These are phyloP conservation scores for Macquaria ambigua DNA, from an alignment of 2,113 vertebrate genomes.

Conservation along the genomic window DNA sequence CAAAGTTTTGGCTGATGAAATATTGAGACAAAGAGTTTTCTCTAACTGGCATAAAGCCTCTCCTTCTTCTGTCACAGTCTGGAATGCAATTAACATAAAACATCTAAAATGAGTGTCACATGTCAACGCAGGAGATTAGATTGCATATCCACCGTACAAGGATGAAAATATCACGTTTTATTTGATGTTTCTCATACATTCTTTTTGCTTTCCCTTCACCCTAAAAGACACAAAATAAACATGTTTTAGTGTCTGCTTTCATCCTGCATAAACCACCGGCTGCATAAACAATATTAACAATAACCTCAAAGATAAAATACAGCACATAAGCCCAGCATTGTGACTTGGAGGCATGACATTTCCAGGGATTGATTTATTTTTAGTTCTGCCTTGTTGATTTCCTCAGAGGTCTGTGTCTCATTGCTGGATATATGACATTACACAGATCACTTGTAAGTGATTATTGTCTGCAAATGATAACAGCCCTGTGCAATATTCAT, in stretches of 20 bases:
- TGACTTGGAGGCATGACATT: conserved; percentile 40
- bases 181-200: neutral
- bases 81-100: conserved; percentile 19
- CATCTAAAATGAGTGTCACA: neutral
- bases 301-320: conserved; percentile 14
- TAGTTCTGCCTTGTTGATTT: conserved; percentile 44
- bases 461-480: conserved; percentile 28
- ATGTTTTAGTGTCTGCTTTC: neutral
- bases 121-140: conserved; percentile 16
- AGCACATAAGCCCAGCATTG: neutral
- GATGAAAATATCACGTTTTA: neutral
- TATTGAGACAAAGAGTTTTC: conserved; percentile 6
- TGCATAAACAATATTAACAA: conserved; percentile 21
- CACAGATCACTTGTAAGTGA: conserved; percentile 25
- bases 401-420: conserved; percentile 29
- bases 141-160: neutral
- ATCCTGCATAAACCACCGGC: neutral
- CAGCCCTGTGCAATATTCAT: conserved; percentile 30
- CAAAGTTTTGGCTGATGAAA: conserved; percentile 19
- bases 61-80: neutral
- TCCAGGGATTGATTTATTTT: conserved; percentile 53
- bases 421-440: conserved; percentile 35
- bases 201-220: neutral
- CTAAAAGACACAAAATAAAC: neutral
- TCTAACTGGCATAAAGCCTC: neutral